Percentiles rank a stretch among this genome's conserved stretches.
These are phyloP conservation scores for Notothenia coriiceps DNA, from an alignment of 2,113 vertebrate genomes.

Conservation along the genomic window DNA sequence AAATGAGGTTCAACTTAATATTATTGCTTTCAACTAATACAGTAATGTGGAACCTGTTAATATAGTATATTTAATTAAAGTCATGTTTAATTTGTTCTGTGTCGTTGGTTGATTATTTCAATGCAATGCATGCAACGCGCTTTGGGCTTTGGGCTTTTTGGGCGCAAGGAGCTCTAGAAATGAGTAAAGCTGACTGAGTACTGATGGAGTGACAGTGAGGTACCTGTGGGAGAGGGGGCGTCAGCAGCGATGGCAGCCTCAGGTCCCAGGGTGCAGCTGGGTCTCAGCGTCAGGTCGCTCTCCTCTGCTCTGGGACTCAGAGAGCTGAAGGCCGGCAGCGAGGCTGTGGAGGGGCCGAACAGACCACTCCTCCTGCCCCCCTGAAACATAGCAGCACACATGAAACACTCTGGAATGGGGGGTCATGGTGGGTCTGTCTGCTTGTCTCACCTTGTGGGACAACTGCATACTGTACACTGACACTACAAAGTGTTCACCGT, in stretches of 20 bases:
- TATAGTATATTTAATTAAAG: no score
- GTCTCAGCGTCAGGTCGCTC: conserved; percentile 60
- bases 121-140: no score
- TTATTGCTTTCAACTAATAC: no score
- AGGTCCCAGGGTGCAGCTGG: conserved; percentile 76
- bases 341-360: conserved; percentile 75
- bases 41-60: no score
- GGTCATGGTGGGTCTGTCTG: no score
- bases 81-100: no score
- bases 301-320: conserved; percentile 57
- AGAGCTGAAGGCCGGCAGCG: conserved; percentile 77
- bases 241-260: conserved; percentile 45
- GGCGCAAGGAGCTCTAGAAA: no score
- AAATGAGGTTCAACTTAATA: no score
- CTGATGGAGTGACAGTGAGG: neutral
- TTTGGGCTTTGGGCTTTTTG: no score
- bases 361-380: conserved; percentile 69
- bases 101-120: no score
- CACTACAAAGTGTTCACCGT: neutral
- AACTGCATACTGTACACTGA: neutral
- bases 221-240: conserved; percentile 56
- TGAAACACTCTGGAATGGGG: neutral
- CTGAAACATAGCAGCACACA: conserved; percentile 47
- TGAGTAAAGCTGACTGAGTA: neutral
- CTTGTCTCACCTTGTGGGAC: neutral